phyloP scores from a whole-genome alignment of 2,797 vertebrate genomes.

The Argentina silus region DNA sequence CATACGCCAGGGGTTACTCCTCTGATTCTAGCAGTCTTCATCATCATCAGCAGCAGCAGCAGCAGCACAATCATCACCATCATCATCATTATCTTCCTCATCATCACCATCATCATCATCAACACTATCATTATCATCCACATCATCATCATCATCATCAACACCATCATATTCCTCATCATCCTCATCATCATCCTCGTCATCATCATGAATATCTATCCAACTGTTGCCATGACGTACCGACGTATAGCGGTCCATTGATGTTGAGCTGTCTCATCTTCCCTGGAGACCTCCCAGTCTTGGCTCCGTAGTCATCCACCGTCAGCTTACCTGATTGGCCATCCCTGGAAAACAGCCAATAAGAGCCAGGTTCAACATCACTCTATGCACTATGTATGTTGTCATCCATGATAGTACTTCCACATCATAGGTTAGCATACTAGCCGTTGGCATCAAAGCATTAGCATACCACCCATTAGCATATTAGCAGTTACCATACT shows the following conservation, averaged over 20 bases:
- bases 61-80: neutral
- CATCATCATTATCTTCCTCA: neutral
- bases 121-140: neutral
- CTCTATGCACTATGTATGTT: no score
- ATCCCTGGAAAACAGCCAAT: slow-evolving; percentile 75
- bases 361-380: neutral
- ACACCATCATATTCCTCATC: neutral
- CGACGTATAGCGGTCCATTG: slow-evolving; percentile 89
- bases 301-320: slow-evolving; percentile 94
- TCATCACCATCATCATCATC: neutral
- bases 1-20: neutral
- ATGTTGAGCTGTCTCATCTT: slow-evolving; percentile 96
- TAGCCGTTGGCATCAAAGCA: no score
- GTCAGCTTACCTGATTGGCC: slow-evolving; percentile 94
- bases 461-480: no score
- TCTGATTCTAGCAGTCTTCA: neutral
- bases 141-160: neutral
- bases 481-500: no score
- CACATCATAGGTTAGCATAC: no score
- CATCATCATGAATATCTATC: neutral
- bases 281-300: slow-evolving; percentile 89
- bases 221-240: slow-evolving; percentile 70
- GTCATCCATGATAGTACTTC: no score
- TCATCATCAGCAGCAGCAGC: neutral
- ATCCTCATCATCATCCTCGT: neutral